Evolutionary conservation across 2,797 vertebrate genomes (phyloP).

Genomic region (Rhabdophis nuchalis): DNA sequence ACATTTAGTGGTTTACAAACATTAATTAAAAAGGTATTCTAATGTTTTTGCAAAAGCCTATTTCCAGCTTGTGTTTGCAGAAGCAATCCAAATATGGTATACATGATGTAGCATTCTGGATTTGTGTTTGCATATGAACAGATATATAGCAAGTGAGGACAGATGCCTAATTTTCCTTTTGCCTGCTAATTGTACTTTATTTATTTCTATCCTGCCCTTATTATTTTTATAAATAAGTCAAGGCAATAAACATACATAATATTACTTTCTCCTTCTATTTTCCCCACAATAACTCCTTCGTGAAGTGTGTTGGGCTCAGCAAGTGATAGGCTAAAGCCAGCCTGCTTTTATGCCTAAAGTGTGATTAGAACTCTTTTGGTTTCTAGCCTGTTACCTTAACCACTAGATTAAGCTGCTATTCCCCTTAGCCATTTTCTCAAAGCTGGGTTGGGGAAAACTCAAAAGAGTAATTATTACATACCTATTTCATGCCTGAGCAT

Average conservation of each 20-base stretch:
- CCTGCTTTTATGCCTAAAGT: not conserved
- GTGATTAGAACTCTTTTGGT: not conserved
- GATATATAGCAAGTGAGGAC: not conserved
- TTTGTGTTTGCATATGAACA: not conserved
- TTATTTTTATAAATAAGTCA: not conserved
- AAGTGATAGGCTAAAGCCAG: not conserved
- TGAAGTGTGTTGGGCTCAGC: not conserved
- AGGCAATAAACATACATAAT: not conserved
- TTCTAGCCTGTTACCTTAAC: not conserved
- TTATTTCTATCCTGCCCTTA: not conserved
- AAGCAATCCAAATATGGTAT: not conserved
- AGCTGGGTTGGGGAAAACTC: not conserved
- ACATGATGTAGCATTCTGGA: not conserved
- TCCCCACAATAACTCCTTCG: not conserved
- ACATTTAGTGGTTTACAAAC: not conserved
- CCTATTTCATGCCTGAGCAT: constrained; percentile 94
- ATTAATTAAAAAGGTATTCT: not conserved
- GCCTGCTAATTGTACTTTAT: not conserved
- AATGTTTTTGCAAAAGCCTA: not conserved
- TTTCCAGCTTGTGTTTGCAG: not conserved
- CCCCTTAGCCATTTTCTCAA: not conserved
- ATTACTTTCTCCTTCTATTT: not conserved
- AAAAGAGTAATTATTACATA: constrained; percentile 50
- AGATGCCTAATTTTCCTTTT: not conserved
- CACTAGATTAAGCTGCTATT: not conserved